These are phyloP conservation scores for Romanomermis culicivorax DNA, from an alignment of 2,888 invertebrate species.

Conservation along the genomic window DNA sequence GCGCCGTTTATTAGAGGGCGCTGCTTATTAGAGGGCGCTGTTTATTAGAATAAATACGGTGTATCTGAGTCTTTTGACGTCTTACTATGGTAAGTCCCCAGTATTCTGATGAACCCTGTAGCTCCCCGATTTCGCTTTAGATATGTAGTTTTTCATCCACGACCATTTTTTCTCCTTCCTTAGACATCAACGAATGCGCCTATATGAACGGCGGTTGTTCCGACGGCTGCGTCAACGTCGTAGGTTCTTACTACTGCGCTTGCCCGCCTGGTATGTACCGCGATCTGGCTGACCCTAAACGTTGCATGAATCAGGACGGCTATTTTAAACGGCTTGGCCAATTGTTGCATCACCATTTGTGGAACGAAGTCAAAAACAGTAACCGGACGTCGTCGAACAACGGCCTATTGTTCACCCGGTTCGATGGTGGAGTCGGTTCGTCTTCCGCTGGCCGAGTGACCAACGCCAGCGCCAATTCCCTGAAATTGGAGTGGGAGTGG, in stretches of 20 bases:
- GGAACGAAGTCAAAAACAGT: neutral
- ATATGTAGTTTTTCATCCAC: no score
- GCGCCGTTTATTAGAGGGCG: no score
- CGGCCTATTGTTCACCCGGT: neutral
- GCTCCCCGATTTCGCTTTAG: no score
- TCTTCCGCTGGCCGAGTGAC: neutral
- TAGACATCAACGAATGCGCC: conserved; percentile 24
- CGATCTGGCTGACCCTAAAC: conserved; percentile 7
- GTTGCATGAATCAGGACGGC: neutral
- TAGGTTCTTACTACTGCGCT: conserved; percentile 25
- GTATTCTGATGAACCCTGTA: no score
- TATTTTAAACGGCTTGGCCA: conserved; percentile 2
- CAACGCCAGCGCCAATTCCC: neutral
- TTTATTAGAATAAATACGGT: no score
- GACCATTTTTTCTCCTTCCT: no score
- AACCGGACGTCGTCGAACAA: neutral
- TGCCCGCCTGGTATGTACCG: conserved; percentile 18
- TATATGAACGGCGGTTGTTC: conserved; percentile 22
- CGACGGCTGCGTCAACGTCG: conserved; percentile 26
- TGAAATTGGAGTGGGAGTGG: neutral
- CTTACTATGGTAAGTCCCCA: no score
- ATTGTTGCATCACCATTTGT: conserved; percentile 3
- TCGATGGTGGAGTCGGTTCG: neutral
- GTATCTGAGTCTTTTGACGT: no score
- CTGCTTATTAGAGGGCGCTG: no score